phyloP scores from a whole-genome alignment of 2,888 invertebrate genomes.

The Iphiclides podalirius region DNA sequence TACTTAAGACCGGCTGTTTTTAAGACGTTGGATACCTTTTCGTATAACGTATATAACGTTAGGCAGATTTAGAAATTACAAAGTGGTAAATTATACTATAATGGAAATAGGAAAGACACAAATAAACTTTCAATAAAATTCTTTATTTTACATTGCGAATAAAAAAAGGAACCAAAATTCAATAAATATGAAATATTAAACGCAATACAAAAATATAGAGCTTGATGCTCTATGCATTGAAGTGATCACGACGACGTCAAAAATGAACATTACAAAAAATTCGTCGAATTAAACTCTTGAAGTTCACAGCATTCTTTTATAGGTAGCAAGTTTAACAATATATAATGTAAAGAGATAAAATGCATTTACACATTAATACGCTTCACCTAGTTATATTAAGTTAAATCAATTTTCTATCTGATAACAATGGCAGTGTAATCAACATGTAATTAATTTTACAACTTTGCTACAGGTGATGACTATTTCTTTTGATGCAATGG shows the following conservation, averaged over 20 bases:
- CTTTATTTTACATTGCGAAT: background rate
- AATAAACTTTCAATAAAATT: background rate
- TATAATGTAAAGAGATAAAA: background rate
- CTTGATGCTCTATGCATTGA: background rate
- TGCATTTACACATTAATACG: background rate
- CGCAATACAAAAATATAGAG: background rate
- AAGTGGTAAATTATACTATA: too few species aligned
- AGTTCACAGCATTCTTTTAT: background rate
- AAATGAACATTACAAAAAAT: background rate
- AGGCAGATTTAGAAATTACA: too few species aligned
- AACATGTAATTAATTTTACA: too few species aligned
- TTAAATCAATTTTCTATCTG: too few species aligned
- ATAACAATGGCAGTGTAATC: too few species aligned
- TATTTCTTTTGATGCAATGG: too few species aligned
- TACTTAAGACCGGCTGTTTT: too few species aligned
- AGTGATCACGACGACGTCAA: background rate
- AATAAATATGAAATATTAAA: background rate
- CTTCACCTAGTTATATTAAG: too few species aligned
- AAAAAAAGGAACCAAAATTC: background rate
- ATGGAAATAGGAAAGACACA: background rate
- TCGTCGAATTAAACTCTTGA: too few species aligned
- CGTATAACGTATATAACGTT: too few species aligned
- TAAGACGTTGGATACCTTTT: too few species aligned
- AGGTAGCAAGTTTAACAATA: background rate
- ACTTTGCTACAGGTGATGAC: too few species aligned